phyloP scores from a whole-genome alignment of 2,113 vertebrate genomes.

The Pomatorhinus ruficollis region DNA sequence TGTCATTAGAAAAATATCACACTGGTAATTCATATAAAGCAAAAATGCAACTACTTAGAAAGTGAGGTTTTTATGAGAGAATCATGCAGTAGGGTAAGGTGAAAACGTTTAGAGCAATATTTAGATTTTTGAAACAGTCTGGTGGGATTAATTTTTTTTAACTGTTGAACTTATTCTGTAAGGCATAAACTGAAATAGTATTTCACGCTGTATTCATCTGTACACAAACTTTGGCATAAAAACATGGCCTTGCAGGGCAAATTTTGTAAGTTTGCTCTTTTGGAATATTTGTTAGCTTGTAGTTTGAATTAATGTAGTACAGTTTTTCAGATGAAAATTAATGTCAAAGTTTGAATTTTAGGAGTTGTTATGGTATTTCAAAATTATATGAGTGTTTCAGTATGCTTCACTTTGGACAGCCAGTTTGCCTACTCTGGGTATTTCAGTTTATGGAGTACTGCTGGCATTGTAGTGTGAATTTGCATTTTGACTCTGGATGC shows the following conservation, averaged over 20 bases:
- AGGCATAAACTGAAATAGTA: background rate
- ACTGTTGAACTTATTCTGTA: background rate
- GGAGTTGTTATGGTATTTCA: background rate
- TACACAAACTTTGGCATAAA: background rate
- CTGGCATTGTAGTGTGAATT: background rate
- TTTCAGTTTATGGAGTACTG: background rate
- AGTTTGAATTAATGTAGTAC: rapidly evolving
- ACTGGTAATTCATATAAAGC: background rate
- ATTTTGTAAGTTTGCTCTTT: background rate
- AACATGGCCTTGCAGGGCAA: background rate
- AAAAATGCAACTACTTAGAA: background rate
- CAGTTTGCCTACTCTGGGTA: background rate
- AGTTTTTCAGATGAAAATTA: background rate
- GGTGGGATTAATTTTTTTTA: background rate
- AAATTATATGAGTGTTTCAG: background rate
- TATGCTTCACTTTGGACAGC: background rate
- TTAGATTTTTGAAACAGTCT: background rate
- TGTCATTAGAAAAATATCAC: background rate
- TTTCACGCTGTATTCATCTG: background rate
- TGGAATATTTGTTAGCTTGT: background rate
- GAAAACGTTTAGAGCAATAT: background rate
- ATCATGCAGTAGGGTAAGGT: background rate
- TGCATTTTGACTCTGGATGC: background rate
- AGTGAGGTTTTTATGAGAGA: background rate
- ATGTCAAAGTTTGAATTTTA: background rate